Base-by-base conservation (phyloP, 2,113 vertebrate species). In the Saguinus imperator region DNA sequence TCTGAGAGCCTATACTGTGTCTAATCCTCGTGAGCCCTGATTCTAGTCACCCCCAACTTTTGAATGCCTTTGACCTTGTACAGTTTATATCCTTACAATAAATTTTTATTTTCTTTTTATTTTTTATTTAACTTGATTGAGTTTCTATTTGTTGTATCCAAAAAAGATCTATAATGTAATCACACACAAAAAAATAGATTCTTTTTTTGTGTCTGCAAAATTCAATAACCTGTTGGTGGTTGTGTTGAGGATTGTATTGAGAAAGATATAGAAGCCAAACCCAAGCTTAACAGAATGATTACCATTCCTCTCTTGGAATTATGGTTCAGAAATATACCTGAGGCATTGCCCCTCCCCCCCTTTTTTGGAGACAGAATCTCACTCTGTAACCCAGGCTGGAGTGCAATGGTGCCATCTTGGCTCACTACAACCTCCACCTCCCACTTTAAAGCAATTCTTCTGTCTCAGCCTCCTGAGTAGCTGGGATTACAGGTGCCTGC, bases 161-260 rank as follows among this genome's bases (percentile, higher is more conserved):
- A 35, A 83, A 45, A 79, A 11, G 12, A 9, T 79, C 18, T 88
- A 17, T 55, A 52, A 45, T 93, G 11, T 89, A 91, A 88, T 27
- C 29, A 32, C 17, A 21, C 10, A 66, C 80, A 70, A 27, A 27
- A 81, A 64, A 79, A 94, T 43, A 75, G 32, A 40, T 48, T 50
- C 57, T 85, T 85, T 48, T 83, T 88, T 57, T 7, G 57, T 95
- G n/a, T 45, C 55, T 91, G 77, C n/a, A 48, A 91, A 91, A 48
- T 91, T 16, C 29, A 94, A 4, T n/a, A n/a, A 70, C 13, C 13
- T 50, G 77, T 23, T 3, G 6, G 50, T 48, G 68, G 57, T 50
- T 94, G 2, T 20, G 2, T 79, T 73, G 64, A 89, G 37, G 45
- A 68, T 57, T 72, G 3, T 87, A 79, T n/a, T 80, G 84, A 85